Evolutionary conservation across 2,797 vertebrate genomes (phyloP), one percentile per base, ranked within the genome.

Genomic region (Liasis olivaceus): DNA sequence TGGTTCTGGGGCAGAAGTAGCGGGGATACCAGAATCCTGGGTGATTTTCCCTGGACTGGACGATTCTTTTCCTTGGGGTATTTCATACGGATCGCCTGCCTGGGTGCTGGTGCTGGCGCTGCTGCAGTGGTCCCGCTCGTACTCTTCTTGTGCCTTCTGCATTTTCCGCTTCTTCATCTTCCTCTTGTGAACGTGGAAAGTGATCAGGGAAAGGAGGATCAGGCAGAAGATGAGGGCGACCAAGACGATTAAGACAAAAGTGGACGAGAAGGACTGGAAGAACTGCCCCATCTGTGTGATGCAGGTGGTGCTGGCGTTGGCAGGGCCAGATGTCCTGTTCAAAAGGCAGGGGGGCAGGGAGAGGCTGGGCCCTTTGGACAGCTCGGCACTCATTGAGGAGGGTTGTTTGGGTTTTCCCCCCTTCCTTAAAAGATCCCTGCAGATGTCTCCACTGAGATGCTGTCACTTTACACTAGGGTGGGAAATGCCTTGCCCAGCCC

Each of bases 111-210:
- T 98, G 96, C 97, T 97, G 97, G 92, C 96, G 94, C 92, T 95
- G 93, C 95, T 98, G 98, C 98, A 98, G 97, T 99, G 98, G 98
- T 99, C 99, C 96, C 99, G 98, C 96, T 99, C 99, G 1, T 99
- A 99, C 89, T 99, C 99, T 97, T 99, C 98, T 97, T 99, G 99
- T 91, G 99, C 99, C 96, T 98, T 98, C 96, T 98, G 98, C 96
- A 99, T 99, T 98, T 99, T 99, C 97, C 98, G 98, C 85, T 98
- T 99, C 97, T 98, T 99, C 97, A 99, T 99, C 98, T 98, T 99
- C 94, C 98, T 98, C 97, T 99, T 99, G 98, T 99, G 99, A 96
- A 99, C 96, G 95, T 99, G 99, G 97, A 99, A 99, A 92, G 99
- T 99, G 95, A 98, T 98, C 95, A 99, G 98, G 90, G 99, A 99